Evolutionary conservation across 1,140 invertebrate genomes (phyloP).

Genomic region (Drosophila parvula): DNA sequence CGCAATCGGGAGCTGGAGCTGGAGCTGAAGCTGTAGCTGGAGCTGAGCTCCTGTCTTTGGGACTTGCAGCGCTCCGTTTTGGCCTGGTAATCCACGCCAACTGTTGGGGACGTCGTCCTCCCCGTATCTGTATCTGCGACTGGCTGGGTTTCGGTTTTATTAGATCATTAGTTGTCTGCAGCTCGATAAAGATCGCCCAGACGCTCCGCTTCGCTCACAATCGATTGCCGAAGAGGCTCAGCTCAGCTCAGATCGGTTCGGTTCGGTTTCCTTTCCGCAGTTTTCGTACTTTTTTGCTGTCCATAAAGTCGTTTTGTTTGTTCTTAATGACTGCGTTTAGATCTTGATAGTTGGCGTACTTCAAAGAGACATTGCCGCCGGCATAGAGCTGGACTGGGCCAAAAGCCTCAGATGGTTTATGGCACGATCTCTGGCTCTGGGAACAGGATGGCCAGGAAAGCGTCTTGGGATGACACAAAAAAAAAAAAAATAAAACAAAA

Average conservation of each 20-base stretch:
- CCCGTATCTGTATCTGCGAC: constrained; percentile 36
- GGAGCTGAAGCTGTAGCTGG: too few species aligned
- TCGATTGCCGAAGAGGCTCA: constrained; percentile 60
- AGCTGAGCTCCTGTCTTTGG: constrained; percentile 52
- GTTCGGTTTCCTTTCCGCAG: constrained; percentile 41
- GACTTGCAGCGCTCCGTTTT: constrained; percentile 53
- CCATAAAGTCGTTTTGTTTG: constrained; percentile 83
- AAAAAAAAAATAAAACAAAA: not conserved
- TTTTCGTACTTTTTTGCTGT: constrained; percentile 75
- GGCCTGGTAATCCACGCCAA: constrained; percentile 56
- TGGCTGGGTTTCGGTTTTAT: constrained; percentile 79
- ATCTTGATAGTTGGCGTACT: constrained; percentile 80
- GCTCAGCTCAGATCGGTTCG: constrained; percentile 29
- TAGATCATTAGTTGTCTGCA: constrained; percentile 84
- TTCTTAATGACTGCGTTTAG: constrained; percentile 83
- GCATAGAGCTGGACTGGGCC: constrained; percentile 38
- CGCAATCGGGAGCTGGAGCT: constrained; percentile 45
- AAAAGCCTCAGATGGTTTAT: constrained; percentile 15
- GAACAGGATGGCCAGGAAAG: constrained; percentile 31
- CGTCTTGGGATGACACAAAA: constrained; percentile 3
- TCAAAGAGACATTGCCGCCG: constrained; percentile 75
- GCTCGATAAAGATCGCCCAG: constrained; percentile 80
- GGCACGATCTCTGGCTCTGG: constrained; percentile 26
- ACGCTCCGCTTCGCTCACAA: constrained; percentile 47
- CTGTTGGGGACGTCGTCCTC: constrained; percentile 2